These are phyloP conservation scores for Anabas testudineus DNA, from an alignment of 2,797 vertebrate genomes.

Conservation along the genomic window DNA sequence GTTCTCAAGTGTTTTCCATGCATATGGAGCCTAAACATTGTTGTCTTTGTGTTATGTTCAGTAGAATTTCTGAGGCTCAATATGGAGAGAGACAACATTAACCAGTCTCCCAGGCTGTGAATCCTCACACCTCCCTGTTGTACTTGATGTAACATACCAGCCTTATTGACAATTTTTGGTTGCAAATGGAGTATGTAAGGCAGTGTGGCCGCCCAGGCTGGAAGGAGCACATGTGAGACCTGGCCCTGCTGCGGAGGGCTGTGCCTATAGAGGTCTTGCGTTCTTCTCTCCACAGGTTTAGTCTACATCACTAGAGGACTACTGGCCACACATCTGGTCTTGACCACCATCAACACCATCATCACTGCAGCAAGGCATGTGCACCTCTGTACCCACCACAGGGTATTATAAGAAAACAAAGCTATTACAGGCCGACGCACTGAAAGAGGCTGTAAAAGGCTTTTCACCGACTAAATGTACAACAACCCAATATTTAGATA, in stretches of 20 bases:
- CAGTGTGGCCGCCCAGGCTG: slow-evolving; percentile 50
- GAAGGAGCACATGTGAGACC: slow-evolving; percentile 78
- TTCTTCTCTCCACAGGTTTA: slow-evolving; percentile 72
- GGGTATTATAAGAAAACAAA: slow-evolving; percentile 27
- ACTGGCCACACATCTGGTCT: slow-evolving; percentile 74
- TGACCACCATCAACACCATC: slow-evolving; percentile 63
- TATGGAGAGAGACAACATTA: slow-evolving; percentile 32
- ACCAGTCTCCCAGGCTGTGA: slow-evolving; percentile 1
- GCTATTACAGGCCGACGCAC: slow-evolving; percentile 6
- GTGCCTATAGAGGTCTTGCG: slow-evolving; percentile 54
- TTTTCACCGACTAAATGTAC: neutral
- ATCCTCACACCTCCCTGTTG: slow-evolving; percentile 20
- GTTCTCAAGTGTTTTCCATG: too few relatives aligned
- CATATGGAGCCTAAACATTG: too few relatives aligned
- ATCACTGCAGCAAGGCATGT: slow-evolving; percentile 20
- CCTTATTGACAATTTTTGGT: slow-evolving; percentile 76
- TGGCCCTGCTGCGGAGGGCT: slow-evolving; percentile 67
- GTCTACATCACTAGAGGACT: slow-evolving; percentile 64
- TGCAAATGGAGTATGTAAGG: slow-evolving; percentile 69
- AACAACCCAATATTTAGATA: slow-evolving; percentile 1
- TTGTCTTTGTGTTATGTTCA: neutral
- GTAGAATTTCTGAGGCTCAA: neutral
- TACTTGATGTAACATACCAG: slow-evolving; percentile 64
- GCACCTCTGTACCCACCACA: slow-evolving; percentile 15
- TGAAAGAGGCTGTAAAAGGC: neutral